These are phyloP conservation scores for Uria lomvia DNA, from an alignment of 2,113 vertebrate species.

Conservation along the genomic window DNA sequence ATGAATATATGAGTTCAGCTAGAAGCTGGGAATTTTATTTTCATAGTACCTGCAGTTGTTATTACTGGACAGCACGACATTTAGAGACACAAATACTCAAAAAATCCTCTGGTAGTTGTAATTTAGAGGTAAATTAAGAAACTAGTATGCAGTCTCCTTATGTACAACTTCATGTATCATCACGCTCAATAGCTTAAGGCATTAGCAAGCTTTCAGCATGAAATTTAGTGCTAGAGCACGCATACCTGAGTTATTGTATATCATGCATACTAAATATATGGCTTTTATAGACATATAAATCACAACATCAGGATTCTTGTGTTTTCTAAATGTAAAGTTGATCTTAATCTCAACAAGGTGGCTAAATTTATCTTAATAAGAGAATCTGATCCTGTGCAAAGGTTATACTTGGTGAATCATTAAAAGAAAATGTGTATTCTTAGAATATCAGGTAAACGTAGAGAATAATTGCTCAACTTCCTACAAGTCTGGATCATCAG, in stretches of 20 bases:
- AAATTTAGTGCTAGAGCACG: slow-evolving; percentile 32
- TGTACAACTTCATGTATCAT: slow-evolving; percentile 57
- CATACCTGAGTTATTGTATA: slow-evolving; percentile 61
- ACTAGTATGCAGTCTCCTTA: neutral
- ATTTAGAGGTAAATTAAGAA: slow-evolving; percentile 47
- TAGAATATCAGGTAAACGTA: neutral
- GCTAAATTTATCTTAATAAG: slow-evolving; percentile 33
- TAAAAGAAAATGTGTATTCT: neutral
- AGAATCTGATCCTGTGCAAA: neutral
- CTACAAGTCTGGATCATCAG: neutral
- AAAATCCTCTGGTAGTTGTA: slow-evolving; percentile 31
- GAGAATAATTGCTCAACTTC: neutral
- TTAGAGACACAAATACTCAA: neutral
- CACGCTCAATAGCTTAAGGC: slow-evolving; percentile 57
- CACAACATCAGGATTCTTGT: slow-evolving; percentile 45
- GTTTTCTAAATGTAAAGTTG: slow-evolving; percentile 40
- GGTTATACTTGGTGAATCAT: neutral
- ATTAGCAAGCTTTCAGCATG: slow-evolving; percentile 19
- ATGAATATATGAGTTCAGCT: neutral
- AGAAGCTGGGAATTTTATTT: neutral
- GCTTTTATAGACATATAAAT: slow-evolving; percentile 71
- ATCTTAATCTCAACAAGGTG: slow-evolving; percentile 41
- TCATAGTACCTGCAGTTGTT: neutral
- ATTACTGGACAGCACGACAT: neutral
- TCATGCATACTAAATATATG: slow-evolving; percentile 41